Evolutionary conservation across 2,113 vertebrate genomes (phyloP), one percentile per base, ranked within the genome.

Genomic region (Vimba vimba): DNA sequence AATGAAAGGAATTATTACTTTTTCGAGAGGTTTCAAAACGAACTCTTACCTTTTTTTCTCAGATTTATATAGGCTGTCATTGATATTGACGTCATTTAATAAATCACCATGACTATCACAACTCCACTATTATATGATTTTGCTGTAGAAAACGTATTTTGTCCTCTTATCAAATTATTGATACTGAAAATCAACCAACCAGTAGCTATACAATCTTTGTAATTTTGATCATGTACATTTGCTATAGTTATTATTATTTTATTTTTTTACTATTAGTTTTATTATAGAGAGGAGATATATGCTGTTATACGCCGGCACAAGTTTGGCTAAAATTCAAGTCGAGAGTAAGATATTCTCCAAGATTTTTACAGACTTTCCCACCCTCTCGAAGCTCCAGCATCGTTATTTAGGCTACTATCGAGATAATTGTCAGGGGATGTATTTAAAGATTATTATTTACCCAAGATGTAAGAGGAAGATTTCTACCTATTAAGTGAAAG

Each of bases 401-500:
- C 68, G 87, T 71, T 82, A 60, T 82, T 60, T 82, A 25, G 33
- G 25, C 30, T 60, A 30, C 71, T 69, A 62, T 30, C 30, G 33
- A 50, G 33, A 78, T 75, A 85, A 89, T 91, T 91, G 79, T 36
- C 64, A 11, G 21, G 71, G 76, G 64, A 39, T 76, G 27, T 88
- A 88, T 90, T 92, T 91, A 86, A 86, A 86, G 64, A 88, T 91
- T 83, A 91, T 92, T 92, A 88, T 90, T 90, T 91, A 87, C 23
- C 87, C 80, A 79, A 91, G 90, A 91, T 92, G 87, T 87, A 90
- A 96, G 94, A 95, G 94, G 94, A 94, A 94, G 92, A 95, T 94
- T 94, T 96, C 93, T 94, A 94, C 94, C 92, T 95, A 93, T 95
- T 94, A 93, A 95, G 93, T 92, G 92, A 90, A 94, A 93, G 93